These are phyloP conservation scores for Gobionotothen gibberifrons DNA, from an alignment of 2,797 vertebrate genomes.

Conservation along the genomic window DNA sequence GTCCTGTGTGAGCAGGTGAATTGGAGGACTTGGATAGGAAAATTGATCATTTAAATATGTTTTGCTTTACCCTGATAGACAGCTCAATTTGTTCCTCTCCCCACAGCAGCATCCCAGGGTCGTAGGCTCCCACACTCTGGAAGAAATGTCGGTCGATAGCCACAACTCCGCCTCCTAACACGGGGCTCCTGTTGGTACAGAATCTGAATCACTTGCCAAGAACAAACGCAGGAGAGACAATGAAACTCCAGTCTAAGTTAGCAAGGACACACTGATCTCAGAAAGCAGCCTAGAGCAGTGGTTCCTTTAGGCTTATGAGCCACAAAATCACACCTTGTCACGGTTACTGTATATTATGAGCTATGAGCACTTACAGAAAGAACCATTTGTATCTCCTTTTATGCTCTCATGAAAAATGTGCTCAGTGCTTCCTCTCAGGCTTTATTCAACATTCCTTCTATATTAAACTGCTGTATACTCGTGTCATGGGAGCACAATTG, in stretches of 20 bases:
- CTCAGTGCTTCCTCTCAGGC: neutral
- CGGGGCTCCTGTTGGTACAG: constrained; percentile 84
- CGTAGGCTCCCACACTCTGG: constrained; percentile 90
- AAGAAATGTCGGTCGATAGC: constrained; percentile 90
- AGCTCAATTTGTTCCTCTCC: constrained; percentile 90
- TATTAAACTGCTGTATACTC: neutral
- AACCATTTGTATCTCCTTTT: too few species aligned
- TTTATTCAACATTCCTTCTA: neutral
- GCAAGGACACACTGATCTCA: neutral
- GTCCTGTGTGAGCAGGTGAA: neutral
- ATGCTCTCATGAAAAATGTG: neutral
- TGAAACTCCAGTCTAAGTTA: neutral
- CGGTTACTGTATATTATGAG: neutral
- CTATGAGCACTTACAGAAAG: neutral
- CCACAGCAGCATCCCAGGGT: constrained; percentile 86
- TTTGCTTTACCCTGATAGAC: constrained; percentile 88
- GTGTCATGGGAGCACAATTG: neutral
- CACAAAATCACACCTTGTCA: neutral
- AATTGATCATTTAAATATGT: neutral
- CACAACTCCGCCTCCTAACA: constrained; percentile 85
- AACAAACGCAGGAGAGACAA: constrained; percentile 7
- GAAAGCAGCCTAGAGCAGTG: neutral
- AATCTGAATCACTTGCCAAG: constrained; percentile 7
- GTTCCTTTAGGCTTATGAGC: neutral
- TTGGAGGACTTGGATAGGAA: neutral